A percentile compares a stretch with the other conserved stretches of the same genome.
Conservation (phyloP, 1,140 invertebrate genomes). For the Drosophila rufa region DNA sequence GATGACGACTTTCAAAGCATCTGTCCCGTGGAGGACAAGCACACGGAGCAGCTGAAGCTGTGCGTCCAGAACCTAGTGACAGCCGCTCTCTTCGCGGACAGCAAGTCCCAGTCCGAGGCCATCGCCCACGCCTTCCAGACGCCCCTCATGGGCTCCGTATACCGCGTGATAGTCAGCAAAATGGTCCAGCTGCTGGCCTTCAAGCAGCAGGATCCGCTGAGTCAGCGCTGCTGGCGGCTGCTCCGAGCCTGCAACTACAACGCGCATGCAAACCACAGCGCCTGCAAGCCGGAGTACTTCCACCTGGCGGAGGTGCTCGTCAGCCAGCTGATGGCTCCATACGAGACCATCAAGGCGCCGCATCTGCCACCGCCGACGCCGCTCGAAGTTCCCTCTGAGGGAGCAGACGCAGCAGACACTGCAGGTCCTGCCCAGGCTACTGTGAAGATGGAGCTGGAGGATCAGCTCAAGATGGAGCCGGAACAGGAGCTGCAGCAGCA, state of each 20-base stretch:
- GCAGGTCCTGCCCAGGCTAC: background rate
- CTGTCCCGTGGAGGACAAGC: slow-evolving; percentile 71
- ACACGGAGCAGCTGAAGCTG: slow-evolving; percentile 60
- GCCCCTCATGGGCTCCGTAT: slow-evolving; percentile 73
- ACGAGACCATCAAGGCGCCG: slow-evolving; percentile 70
- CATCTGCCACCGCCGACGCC: background rate
- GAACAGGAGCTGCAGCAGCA: slow-evolving; percentile 40
- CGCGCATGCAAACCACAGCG: slow-evolving; percentile 58
- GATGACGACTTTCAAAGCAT: slow-evolving; percentile 63
- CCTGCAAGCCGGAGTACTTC: slow-evolving; percentile 71
- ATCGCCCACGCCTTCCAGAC: slow-evolving; percentile 60
- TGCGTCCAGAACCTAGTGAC: slow-evolving; percentile 70
- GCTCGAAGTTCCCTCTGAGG: slow-evolving; percentile 1
- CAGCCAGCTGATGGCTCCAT: slow-evolving; percentile 75
- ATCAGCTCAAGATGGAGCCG: slow-evolving; percentile 40
- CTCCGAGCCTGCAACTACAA: slow-evolving; percentile 72
- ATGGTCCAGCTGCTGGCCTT: slow-evolving; percentile 75
- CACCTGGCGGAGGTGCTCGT: slow-evolving; percentile 78
- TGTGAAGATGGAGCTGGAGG: slow-evolving; percentile 65
- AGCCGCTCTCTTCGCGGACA: slow-evolving; percentile 63
- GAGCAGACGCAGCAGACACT: background rate
- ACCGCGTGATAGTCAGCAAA: slow-evolving; percentile 72
- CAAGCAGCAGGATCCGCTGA: slow-evolving; percentile 66
- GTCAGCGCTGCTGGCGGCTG: slow-evolving; percentile 73
- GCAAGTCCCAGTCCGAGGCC: slow-evolving; percentile 47